These are phyloP conservation scores for Nematolebias whitei DNA, from an alignment of 2,113 vertebrate species.

Conservation along the genomic window DNA sequence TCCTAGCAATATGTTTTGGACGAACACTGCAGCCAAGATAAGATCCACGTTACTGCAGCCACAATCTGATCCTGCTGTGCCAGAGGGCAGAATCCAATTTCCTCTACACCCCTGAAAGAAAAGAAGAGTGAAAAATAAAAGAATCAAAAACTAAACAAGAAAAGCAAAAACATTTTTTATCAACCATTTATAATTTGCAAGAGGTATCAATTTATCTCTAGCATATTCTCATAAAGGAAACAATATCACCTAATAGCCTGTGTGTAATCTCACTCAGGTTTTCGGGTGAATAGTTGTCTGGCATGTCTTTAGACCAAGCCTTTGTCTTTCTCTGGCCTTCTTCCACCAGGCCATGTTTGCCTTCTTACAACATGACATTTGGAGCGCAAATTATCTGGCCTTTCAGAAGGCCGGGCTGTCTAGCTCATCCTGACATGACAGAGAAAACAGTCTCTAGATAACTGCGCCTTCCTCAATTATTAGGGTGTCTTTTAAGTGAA, in stretches of 20 bases:
- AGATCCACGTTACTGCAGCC: constrained; percentile 60
- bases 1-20: constrained; percentile 68
- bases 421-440: constrained; percentile 63
- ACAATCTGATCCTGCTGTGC: constrained; percentile 73
- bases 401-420: constrained; percentile 63
- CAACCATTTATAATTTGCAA: constrained; percentile 55
- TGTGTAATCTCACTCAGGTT: constrained; percentile 31
- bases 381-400: constrained; percentile 70
- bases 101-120: constrained; percentile 32
- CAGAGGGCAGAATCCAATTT: constrained; percentile 75
- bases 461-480: constrained; percentile 68
- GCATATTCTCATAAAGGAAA: constrained; percentile 44
- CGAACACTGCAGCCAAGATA: constrained; percentile 64
- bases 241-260: constrained; percentile 31
- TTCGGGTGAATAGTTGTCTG: constrained; percentile 54
- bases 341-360: constrained; percentile 67
- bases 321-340: constrained; percentile 64
- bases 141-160: constrained; percentile 51
- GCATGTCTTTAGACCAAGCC: constrained; percentile 59
- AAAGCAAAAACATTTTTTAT: constrained; percentile 57
- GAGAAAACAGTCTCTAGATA: constrained; percentile 69
- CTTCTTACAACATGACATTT: constrained; percentile 72
- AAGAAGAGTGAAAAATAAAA: constrained; percentile 37
- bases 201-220: constrained; percentile 52
- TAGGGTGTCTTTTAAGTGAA: constrained; percentile 59